Base-by-base conservation (phyloP, 2,113 vertebrate species). In the Etheostoma cragini region DNA sequence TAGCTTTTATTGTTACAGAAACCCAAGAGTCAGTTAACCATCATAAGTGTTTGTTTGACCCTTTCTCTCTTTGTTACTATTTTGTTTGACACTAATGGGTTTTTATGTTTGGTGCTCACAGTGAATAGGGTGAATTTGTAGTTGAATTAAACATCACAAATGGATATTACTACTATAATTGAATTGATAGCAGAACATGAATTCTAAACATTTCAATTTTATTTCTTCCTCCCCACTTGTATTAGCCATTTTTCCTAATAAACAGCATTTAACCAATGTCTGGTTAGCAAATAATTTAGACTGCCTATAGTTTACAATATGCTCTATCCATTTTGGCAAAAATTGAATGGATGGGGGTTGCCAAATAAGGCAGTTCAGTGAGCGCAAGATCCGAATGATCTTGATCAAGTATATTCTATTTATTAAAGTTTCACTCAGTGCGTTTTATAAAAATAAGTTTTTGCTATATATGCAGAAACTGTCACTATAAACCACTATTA, bases 281-380 rank as follows among this genome's bases (percentile, higher is more conserved):
- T 7, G 2, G 12, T 65, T 5, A 65, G n/a, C 11, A 21, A 54
- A 75, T 21, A 1, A 26, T 45, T 52, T 53, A 26, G 6, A 64
- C 26, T 50, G 15, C 13, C 6, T 63, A 7, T 46, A 33, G 3
- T 46, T 30, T 26, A 56, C 14, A 70, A 22, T 62, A 22, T 66
- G 19, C 35, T 49, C 1, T 72, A 45, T 45, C 11, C 2, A 5
- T 14, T 45, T 72, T 63, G 45, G 13, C 15, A 26, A 56, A 17
- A 76, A 57, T 38, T 68, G 52, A 68, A 63, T 35, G 14, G 26
- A 64, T 26, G 15, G 17, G 2, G 8, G 63, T 61, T 79, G n/a
- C n/a, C n/a, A 60, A 22, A 21, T 19, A 17, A 4, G 15, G 22
- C 12, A 56, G 22, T 60, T 72, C n/a, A 69, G 1, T 61, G 22